These are phyloP conservation scores for Ptychochromis oligacanthus DNA, from an alignment of 2,113 vertebrate species.

Conservation along the genomic window DNA sequence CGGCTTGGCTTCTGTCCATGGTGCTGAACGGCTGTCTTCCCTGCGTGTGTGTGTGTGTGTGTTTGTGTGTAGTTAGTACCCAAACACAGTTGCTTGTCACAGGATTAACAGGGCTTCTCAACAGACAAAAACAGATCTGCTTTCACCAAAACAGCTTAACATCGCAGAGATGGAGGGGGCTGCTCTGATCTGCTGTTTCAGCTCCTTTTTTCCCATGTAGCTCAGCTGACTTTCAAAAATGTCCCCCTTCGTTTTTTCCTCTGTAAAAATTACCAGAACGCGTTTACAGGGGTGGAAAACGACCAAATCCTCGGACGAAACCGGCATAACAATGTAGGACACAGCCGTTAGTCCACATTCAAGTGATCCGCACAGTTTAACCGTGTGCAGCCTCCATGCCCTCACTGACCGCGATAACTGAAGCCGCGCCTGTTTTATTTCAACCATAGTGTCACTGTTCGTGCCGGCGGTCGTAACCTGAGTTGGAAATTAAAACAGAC, in stretches of 20 bases:
- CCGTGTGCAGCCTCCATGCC: conserved; percentile 10
- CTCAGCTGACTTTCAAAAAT: conserved; percentile 3
- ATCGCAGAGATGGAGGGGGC: background rate
- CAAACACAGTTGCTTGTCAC: conserved; percentile 29
- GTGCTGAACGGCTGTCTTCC: conserved; percentile 69
- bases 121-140: conserved; percentile 51
- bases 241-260: background rate
- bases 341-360: conserved; percentile 6
- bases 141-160: conserved; percentile 54
- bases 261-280: background rate
- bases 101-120: conserved; percentile 60
- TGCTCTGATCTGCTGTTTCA: conserved; percentile 20
- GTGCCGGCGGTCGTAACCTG: accelerated
- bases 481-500: background rate
- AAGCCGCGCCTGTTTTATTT: background rate
- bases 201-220: conserved; percentile 1
- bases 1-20: conserved; percentile 74
- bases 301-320: background rate
- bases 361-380: background rate
- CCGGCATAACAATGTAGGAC: conserved; percentile 39
- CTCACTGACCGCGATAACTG: conserved; percentile 5
- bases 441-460: accelerated
- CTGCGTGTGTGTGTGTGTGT: background rate
- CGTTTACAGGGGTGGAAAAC: background rate
- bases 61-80: background rate